phyloP scores from a whole-genome alignment of 2,797 vertebrate genomes.

The Leptatherina wallacei region DNA sequence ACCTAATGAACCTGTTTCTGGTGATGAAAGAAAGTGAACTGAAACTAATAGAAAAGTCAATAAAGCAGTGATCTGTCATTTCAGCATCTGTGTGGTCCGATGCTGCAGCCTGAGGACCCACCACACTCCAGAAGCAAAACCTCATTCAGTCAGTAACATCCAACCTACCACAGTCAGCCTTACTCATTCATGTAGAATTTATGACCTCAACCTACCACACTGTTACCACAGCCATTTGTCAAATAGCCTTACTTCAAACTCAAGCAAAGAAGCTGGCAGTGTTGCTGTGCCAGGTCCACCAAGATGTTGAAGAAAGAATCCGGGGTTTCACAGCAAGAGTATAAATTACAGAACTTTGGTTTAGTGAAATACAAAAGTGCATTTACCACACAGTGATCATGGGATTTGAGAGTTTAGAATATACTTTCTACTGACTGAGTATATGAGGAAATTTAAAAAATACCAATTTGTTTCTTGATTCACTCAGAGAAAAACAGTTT shows the following conservation, averaged over 20 bases:
- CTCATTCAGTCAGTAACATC: constrained; percentile 25
- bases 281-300: not conserved
- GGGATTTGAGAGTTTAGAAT: not conserved
- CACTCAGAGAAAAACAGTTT: too few relatives aligned
- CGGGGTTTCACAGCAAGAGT: not conserved
- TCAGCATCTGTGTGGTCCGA: constrained; percentile 61
- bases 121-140: constrained; percentile 27
- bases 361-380: constrained; percentile 1
- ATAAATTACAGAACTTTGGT: constrained; percentile 12
- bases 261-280: not conserved
- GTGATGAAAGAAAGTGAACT: not conserved
- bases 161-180: constrained; percentile 63
- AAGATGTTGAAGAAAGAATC: constrained; percentile 10
- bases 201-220: constrained; percentile 46
- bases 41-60: not conserved
- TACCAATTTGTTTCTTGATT: not conserved
- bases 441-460: not conserved
- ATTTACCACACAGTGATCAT: constrained; percentile 1
- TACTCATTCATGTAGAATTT: constrained; percentile 4
- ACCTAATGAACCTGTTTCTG: not conserved
- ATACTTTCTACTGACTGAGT: not conserved
- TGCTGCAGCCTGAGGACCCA: constrained; percentile 26
- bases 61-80: constrained; percentile 8
- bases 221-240: constrained; percentile 27
- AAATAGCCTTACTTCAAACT: constrained; percentile 13